phyloP scores from a whole-genome alignment of 2,888 invertebrate genomes.

The Brachynemurus nebulosus region DNA sequence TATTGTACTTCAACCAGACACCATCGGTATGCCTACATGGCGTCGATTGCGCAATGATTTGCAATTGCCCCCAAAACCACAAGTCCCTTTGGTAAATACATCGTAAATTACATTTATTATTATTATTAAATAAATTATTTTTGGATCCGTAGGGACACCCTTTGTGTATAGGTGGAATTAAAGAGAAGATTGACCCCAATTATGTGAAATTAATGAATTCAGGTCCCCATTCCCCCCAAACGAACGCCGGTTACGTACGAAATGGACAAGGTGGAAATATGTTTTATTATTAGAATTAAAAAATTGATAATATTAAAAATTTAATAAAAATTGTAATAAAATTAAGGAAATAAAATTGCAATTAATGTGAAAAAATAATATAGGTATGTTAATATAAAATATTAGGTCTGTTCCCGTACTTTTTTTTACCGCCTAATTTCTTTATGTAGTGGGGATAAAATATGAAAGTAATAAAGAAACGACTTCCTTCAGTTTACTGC shows the following conservation, averaged over 20 bases:
- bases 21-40: conserved; percentile 48
- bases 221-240: conserved; percentile 66
- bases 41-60: conserved; percentile 49
- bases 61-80: conserved; percentile 31
- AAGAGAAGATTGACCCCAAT: conserved; percentile 49
- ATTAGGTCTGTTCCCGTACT: too few species aligned
- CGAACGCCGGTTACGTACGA: conserved; percentile 68
- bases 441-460: too few species aligned
- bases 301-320: conserved; percentile 9
- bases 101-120: neutral
- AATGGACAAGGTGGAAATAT: conserved; percentile 61
- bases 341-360: neutral
- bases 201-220: conserved; percentile 66
- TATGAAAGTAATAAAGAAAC: conserved; percentile 1
- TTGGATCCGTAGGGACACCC: conserved; percentile 39
- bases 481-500: too few species aligned
- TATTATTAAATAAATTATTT: neutral
- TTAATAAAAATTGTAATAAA: neutral
- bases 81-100: conserved; percentile 18
- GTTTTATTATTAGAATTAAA: conserved; percentile 57
- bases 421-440: too few species aligned
- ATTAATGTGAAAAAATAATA: neutral
- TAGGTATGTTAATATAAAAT: neutral
- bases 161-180: conserved; percentile 46
- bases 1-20: conserved; percentile 51